phyloP scores from a whole-genome alignment of 2,797 vertebrate species.

The Acanthopagrus latus region DNA sequence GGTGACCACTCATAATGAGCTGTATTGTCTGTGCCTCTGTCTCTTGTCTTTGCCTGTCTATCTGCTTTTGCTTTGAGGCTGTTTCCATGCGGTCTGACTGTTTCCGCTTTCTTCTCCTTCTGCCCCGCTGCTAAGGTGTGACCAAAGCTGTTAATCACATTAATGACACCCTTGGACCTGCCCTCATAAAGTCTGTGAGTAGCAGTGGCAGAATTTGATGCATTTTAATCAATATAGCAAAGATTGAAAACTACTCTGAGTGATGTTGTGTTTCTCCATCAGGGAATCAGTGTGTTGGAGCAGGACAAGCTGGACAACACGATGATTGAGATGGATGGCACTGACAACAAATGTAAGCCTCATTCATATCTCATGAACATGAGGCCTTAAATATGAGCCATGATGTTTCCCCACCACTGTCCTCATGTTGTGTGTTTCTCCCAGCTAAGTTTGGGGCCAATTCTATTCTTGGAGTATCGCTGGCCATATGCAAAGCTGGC shows the following conservation, averaged over 20 bases:
- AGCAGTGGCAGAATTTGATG: background rate
- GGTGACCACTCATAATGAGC: constrained; percentile 54
- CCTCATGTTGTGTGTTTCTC: constrained; percentile 45
- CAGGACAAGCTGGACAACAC: constrained; percentile 94
- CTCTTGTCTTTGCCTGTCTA: background rate
- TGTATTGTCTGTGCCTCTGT: background rate
- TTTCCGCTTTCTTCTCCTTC: constrained; percentile 2
- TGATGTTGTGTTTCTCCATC: constrained; percentile 40
- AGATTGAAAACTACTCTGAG: background rate
- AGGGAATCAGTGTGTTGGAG: constrained; percentile 91
- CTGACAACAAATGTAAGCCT: constrained; percentile 94
- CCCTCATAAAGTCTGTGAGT: constrained; percentile 92
- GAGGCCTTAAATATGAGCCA: constrained; percentile 1
- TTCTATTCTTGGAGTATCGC: constrained; percentile 92
- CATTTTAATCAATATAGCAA: background rate
- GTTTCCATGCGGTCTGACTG: background rate
- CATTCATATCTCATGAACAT: background rate
- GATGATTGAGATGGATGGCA: constrained; percentile 96
- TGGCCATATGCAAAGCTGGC: constrained; percentile 94
- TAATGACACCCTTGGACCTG: constrained; percentile 91
- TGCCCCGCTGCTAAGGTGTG: constrained; percentile 83
- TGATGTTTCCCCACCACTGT: constrained; percentile 43
- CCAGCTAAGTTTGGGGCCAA: constrained; percentile 95
- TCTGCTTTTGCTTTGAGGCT: background rate
- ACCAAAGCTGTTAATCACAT: constrained; percentile 94